Conservation (phyloP, 2,797 vertebrate genomes). For the Odontamblyopus rebecca region DNA sequence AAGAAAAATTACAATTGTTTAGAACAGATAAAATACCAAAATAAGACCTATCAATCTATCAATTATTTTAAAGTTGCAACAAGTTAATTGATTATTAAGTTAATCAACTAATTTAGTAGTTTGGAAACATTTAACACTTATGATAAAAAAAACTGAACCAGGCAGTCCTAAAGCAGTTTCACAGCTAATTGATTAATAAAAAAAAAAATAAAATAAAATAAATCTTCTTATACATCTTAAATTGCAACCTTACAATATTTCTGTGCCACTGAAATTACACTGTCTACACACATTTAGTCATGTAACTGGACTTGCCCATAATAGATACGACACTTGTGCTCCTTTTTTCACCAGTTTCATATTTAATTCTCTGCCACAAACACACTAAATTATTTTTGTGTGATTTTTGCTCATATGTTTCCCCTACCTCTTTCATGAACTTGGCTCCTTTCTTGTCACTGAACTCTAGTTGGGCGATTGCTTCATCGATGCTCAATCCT, state of each 20-base stretch:
- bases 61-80: too few species aligned
- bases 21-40: not conserved
- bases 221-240: too few species aligned
- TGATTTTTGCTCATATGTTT: not conserved
- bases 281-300: not conserved
- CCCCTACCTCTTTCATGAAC: conserved; percentile 87
- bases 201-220: too few species aligned
- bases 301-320: not conserved
- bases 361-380: not conserved
- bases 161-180: too few species aligned
- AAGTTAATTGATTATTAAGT: too few species aligned
- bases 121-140: too few species aligned
- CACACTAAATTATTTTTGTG: not conserved
- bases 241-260: too few species aligned
- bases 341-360: not conserved
- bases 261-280: not conserved
- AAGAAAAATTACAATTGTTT: not conserved
- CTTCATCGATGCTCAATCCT: conserved; percentile 93
- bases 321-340: not conserved
- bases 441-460: conserved; percentile 97
- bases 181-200: too few species aligned
- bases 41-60: not conserved
- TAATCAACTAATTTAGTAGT: too few species aligned
- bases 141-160: too few species aligned
- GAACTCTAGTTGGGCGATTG: conserved; percentile 91